Conservation (phyloP, 2,113 vertebrate species). For the Oryzias javanicus region DNA sequence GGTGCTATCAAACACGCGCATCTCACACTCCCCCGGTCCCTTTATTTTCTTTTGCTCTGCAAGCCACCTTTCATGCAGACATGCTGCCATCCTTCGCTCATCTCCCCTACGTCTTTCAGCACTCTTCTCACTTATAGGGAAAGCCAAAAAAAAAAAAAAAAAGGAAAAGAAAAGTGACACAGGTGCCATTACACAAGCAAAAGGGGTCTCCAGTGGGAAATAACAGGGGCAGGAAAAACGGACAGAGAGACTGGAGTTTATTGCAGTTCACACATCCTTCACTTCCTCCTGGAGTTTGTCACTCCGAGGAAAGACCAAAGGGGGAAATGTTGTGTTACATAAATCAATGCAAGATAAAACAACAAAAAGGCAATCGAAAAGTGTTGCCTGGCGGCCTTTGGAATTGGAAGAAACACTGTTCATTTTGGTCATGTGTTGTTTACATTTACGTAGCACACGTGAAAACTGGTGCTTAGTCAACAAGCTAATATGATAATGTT, state of each 20-base stretch:
- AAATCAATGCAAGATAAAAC: neutral
- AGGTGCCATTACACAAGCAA: conserved; percentile 49
- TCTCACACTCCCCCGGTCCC: conserved; percentile 49
- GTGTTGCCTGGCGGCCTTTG: neutral
- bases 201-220: conserved; percentile 27
- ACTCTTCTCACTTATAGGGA: conserved; percentile 30
- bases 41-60: conserved; percentile 52
- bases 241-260: conserved; percentile 36
- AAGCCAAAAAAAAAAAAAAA: neutral
- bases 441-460: neutral
- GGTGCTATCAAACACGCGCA: conserved; percentile 68
- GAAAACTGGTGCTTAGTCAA: conserved; percentile 48
- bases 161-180: conserved; percentile 30
- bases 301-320: conserved; percentile 17
- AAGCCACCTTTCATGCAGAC: conserved; percentile 27
- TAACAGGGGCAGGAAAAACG: conserved; percentile 19
- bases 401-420: neutral
- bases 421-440: neutral
- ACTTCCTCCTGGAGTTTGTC: conserved; percentile 37
- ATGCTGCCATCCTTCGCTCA: conserved; percentile 27
- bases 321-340: neutral
- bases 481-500: conserved; percentile 63
- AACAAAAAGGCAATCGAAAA: neutral
- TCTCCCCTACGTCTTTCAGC: conserved; percentile 24
- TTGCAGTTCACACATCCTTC: conserved; percentile 51